These are phyloP conservation scores for Serranus cabrilla DNA, from an alignment of 2,797 vertebrate species.

Conservation along the genomic window DNA sequence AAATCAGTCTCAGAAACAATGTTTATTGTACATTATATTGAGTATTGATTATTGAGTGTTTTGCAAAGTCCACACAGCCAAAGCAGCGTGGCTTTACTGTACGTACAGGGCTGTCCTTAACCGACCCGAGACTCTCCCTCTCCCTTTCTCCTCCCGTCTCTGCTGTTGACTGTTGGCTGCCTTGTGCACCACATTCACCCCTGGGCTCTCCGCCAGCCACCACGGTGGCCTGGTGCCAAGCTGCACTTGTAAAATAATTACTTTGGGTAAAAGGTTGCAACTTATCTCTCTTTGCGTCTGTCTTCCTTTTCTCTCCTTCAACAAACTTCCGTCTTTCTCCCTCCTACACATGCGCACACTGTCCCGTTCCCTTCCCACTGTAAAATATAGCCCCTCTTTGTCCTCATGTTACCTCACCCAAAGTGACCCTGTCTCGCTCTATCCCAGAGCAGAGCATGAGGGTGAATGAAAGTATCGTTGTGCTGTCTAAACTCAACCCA, in stretches of 20 bases:
- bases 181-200: slow-evolving; percentile 3
- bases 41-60: neutral
- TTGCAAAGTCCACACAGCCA: neutral
- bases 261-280: neutral
- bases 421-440: neutral
- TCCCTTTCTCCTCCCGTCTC: slow-evolving; percentile 9
- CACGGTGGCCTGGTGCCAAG: slow-evolving; percentile 5
- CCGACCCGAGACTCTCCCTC: slow-evolving; percentile 43
- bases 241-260: neutral
- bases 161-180: slow-evolving; percentile 2
- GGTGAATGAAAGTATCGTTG: neutral
- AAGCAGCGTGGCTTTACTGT: slow-evolving; percentile 7
- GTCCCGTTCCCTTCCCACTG: neutral
- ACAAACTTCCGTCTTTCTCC: neutral
- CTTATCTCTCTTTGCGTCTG: neutral
- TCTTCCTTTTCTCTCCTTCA: neutral
- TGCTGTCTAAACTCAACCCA: slow-evolving; percentile 26
- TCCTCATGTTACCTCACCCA: slow-evolving; percentile 27
- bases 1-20: neutral
- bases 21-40: neutral
- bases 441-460: neutral
- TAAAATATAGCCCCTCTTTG: slow-evolving; percentile 14
- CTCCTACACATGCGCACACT: neutral
- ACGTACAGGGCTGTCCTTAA: slow-evolving; percentile 50
- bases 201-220: slow-evolving; percentile 16